Conservation (phyloP, 2,113 vertebrate species). For the Scartelaos histophorus region DNA sequence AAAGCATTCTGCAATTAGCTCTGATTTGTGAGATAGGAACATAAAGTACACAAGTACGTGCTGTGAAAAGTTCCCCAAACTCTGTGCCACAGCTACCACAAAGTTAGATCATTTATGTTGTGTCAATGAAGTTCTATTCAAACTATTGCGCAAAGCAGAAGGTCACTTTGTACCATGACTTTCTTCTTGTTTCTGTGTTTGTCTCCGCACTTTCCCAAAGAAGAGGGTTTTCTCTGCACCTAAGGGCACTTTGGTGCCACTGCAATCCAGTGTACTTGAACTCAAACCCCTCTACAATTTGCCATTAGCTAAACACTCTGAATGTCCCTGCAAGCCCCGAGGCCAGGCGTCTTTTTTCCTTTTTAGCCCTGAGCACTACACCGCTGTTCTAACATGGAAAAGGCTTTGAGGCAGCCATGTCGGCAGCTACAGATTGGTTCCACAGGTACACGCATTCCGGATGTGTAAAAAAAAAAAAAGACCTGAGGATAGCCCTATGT, state of each 20-base stretch:
- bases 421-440: constrained; percentile 39
- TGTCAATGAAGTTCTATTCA: neutral
- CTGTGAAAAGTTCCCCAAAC: constrained; percentile 2
- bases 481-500: constrained; percentile 42
- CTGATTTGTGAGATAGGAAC: neutral
- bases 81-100: neutral
- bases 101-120: neutral
- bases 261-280: constrained; percentile 33
- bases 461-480: constrained; percentile 48
- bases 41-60: neutral
- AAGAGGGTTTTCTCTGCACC: constrained; percentile 15
- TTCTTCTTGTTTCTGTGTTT: constrained; percentile 7
- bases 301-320: constrained; percentile 45
- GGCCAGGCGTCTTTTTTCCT: constrained; percentile 41
- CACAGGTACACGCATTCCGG: constrained; percentile 28
- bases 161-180: constrained; percentile 12
- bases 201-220: constrained; percentile 5
- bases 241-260: constrained; percentile 20
- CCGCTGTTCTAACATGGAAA: constrained; percentile 26
- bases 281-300: constrained; percentile 31
- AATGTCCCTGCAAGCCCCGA: constrained; percentile 30
- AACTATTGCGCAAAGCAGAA: constrained; percentile 12
- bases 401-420: constrained; percentile 39
- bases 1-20: constrained; percentile 10
- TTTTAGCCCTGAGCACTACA: constrained; percentile 42